Evolutionary conservation across 2,797 vertebrate genomes (phyloP).

Genomic region (Tiaroga cobitis): DNA sequence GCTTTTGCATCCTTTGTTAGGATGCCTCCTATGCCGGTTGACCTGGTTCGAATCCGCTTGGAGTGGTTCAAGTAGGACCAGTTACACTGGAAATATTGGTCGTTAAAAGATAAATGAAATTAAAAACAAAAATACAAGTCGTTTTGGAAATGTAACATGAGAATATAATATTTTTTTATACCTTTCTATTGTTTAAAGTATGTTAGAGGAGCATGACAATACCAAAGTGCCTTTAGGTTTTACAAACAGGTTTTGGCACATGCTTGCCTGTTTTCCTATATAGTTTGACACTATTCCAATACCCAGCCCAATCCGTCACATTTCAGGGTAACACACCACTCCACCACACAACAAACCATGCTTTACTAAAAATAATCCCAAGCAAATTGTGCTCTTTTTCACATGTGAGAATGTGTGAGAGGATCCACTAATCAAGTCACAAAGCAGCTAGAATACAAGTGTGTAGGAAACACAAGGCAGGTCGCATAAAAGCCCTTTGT

Average conservation of each 20-base stretch:
- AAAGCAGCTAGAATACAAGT: constrained; percentile 83
- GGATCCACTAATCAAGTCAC: constrained; percentile 87
- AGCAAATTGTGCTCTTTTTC: constrained; percentile 78
- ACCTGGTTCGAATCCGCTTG: neutral
- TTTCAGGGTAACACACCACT: constrained; percentile 50
- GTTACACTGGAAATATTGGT: neutral
- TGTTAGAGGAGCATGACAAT: neutral
- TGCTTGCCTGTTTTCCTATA: constrained; percentile 14
- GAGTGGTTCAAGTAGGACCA: neutral
- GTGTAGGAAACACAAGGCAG: constrained; percentile 73
- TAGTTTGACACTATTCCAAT: constrained; percentile 3
- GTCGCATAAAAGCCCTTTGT: constrained; percentile 74
- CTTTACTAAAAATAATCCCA: constrained; percentile 82
- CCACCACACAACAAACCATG: constrained; percentile 74
- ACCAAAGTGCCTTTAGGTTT: neutral
- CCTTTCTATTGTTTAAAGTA: neutral
- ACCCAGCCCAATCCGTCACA: neutral
- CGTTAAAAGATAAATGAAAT: fast-evolving
- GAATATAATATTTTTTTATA: neutral
- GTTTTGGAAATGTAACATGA: neutral
- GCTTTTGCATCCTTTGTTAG: neutral
- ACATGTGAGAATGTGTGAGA: constrained; percentile 82
- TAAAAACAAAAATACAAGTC: neutral
- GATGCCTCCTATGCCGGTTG: neutral
- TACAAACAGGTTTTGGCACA: constrained; percentile 26